Base-by-base conservation (phyloP, 2,888 invertebrate species). In the Troides aeacus region DNA sequence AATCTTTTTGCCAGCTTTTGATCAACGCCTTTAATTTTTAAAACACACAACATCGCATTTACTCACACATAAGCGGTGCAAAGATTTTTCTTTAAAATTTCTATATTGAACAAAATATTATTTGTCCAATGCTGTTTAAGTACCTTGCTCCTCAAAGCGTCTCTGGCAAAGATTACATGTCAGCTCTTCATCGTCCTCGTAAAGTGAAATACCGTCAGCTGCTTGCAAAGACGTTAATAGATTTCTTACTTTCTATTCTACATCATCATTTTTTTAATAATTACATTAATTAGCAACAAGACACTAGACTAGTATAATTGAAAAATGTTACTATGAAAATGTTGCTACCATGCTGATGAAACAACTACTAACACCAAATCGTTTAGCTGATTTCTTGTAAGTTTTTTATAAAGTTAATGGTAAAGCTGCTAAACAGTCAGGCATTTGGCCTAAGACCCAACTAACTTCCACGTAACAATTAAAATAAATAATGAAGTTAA, bases 161-260 rank as follows among this genome's bases (percentile, higher is more conserved):
- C 95, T 95, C 94, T 95, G 95, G 94, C 95, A 95, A 93, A 95
- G 94, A 90, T 95, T 95, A 92, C 95, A 95, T 93, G 94, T 94
- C 90, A 94, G 93, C 91, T 94, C 94, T 93, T 94, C 94, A 87
- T 94, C 93, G 92, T 94, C 94, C 88, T 93, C 92, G 89, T 93
- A 93, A 92, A 93, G 93, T 87, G 93, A 93, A 84, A 88, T 88
- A 92, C 94, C 94, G 86, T 93, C 93, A 93, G 94, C 94, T 94
- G 94, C 93, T 94, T 93, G 94, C 93, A 94, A 93, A 93, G 93
- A 94, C 92, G 93, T 92, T 90, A 91, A 90, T 81, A 90, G 84
- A 89, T 81, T 39, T 89, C 89, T 90, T 90, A 89, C 86, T 85
- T 84, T 86, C 85, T 86, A 71, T 70, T 72, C 67, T 70, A 72